Conservation (phyloP, 2,113 vertebrate genomes). For the Morone chrysops region DNA sequence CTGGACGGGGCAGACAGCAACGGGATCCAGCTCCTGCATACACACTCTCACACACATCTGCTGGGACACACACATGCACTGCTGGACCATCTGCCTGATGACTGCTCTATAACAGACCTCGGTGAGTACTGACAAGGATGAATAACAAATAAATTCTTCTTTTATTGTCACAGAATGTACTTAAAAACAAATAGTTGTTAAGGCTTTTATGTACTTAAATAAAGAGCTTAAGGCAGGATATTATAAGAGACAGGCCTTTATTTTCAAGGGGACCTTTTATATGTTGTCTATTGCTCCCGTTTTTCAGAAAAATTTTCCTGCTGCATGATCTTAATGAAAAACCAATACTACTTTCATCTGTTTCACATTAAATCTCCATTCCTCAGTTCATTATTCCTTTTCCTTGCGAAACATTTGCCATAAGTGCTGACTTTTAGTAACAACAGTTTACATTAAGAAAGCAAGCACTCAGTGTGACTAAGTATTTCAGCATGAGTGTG, state of each 20-base stretch:
- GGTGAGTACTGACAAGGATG: slow-evolving; percentile 80
- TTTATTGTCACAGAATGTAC: background rate
- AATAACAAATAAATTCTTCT: background rate
- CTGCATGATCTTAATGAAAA: slow-evolving; percentile 1
- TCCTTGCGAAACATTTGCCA: background rate
- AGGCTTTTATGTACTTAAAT: background rate
- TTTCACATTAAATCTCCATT: background rate
- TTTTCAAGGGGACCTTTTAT: background rate
- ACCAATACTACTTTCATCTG: background rate
- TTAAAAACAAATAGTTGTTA: background rate
- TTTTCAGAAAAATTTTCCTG: background rate
- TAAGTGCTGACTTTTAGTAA: background rate
- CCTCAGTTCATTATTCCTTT: slow-evolving; percentile 2
- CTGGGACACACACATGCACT: slow-evolving; percentile 68
- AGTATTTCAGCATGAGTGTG: background rate
- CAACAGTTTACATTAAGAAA: background rate
- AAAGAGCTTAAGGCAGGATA: background rate
- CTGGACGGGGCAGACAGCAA: slow-evolving; percentile 82
- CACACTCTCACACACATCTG: slow-evolving; percentile 74
- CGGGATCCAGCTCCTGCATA: slow-evolving; percentile 84
- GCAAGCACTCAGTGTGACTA: too few relatives aligned
- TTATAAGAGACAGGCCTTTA: slow-evolving; percentile 3
- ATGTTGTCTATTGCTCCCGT: background rate
- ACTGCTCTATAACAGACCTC: slow-evolving; percentile 87
- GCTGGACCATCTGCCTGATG: slow-evolving; percentile 78